These are phyloP conservation scores for Sebastes vulpes DNA, from an alignment of 2,797 vertebrate species.

Conservation along the genomic window DNA sequence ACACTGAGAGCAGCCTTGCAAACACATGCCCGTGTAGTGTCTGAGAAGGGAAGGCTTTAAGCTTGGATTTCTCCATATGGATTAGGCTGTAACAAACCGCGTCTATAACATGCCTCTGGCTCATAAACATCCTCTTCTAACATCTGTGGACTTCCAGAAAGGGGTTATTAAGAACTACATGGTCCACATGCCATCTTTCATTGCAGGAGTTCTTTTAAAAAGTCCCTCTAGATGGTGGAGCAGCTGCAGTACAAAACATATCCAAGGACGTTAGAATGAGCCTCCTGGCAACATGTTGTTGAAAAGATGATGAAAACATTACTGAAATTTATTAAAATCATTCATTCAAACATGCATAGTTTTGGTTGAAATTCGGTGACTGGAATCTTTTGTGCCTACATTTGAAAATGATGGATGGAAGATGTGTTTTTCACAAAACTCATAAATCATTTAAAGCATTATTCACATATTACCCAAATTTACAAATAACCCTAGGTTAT, in stretches of 20 bases:
- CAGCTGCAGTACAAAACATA: background rate
- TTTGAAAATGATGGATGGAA: background rate
- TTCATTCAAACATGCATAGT: background rate
- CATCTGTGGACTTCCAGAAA: constrained; percentile 29
- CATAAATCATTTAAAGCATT: background rate
- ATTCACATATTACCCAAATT: background rate
- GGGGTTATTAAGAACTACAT: background rate
- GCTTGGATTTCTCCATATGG: constrained; percentile 21
- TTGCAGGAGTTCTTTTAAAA: background rate
- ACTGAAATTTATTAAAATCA: background rate
- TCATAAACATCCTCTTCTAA: constrained; percentile 10
- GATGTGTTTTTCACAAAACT: background rate
- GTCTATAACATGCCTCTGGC: constrained; percentile 21
- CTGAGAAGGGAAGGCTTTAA: constrained; percentile 11
- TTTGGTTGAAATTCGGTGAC: background rate
- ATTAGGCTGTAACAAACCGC: constrained; percentile 38
- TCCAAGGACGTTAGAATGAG: background rate
- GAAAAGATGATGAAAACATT: background rate
- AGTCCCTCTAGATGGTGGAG: background rate
- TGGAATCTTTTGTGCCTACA: background rate
- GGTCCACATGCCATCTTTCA: background rate
- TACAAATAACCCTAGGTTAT: background rate
- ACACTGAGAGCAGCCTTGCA: constrained; percentile 21
- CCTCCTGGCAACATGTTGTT: background rate
- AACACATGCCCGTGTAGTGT: constrained; percentile 16